Evolutionary conservation across 1,140 invertebrate species (phyloP), one percentile per base, ranked within the genome.

Genomic region (Pseudomyrmex sp.): DNA sequence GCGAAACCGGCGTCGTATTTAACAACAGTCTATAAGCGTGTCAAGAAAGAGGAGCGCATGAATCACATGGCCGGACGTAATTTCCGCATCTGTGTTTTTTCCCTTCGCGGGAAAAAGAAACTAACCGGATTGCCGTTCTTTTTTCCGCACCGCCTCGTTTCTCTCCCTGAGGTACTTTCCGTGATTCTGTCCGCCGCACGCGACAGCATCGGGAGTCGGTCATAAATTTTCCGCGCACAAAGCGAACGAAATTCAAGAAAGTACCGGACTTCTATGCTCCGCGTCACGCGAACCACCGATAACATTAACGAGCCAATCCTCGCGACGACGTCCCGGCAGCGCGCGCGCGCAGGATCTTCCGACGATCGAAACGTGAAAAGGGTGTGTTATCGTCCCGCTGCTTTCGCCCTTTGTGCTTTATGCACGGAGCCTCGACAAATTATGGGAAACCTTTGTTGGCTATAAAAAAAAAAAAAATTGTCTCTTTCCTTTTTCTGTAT

Each of bases 251-350:
- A 89, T 82, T 75, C 84, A 88, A 88, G 86, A 89, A 88, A 87
- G 79, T 80, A 72, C 77, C 73, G 74, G 85, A 35, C 69, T 56
- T 83, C 88, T 83, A 88, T 90, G 84, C 82, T 70, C 59, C 74
- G 63, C 79, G 75, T 90, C 89, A 90, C 89, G 89, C 89, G 75
- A 90, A 62, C 80, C 68, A 73, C 77, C 86, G 89, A 90, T 90
- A 90, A 90, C 88, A 77, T 89, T 90, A 90, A 90, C 90, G 86
- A 90, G 88, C 87, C 83, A 88, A 89, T 89, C 84, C 79, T 87
- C 35, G 58, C 83, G 48, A 48, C 35, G 52, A 74, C 56, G 56
- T 70, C 23, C 26, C 56, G 54, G 76, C 7, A 8, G 26, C 46
- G 26, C 26, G 46, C 65, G 68, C 80, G 82, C 69, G 72, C 15